Conservation (phyloP, 1,140 invertebrate species). For the Macrobrachium rosenbergii region DNA sequence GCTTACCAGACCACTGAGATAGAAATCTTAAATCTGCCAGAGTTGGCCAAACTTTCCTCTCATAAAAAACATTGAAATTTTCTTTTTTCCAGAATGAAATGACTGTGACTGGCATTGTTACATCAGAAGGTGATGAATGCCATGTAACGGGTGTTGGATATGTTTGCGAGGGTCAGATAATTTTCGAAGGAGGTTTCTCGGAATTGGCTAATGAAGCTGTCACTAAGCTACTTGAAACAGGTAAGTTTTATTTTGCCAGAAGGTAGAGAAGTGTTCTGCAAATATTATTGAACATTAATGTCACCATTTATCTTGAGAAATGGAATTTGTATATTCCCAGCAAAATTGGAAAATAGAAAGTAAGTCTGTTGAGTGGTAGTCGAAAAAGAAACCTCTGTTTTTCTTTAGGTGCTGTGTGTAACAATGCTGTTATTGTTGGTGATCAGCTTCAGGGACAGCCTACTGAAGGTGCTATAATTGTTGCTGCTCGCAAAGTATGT, state of each 20-base stretch:
- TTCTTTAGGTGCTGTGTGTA: slow-evolving; percentile 89
- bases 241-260: slow-evolving; percentile 11
- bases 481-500: slow-evolving; percentile 87
- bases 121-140: slow-evolving; percentile 87
- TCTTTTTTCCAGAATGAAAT: slow-evolving; percentile 87
- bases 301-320: no score
- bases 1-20: no score
- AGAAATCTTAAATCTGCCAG: no score
- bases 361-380: neutral
- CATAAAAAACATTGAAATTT: neutral
- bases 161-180: slow-evolving; percentile 79
- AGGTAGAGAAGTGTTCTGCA: neutral
- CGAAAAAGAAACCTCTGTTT: neutral
- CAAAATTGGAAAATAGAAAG: neutral
- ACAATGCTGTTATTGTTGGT: slow-evolving; percentile 93
- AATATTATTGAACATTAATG: no score
- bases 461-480: slow-evolving; percentile 96
- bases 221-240: slow-evolving; percentile 63
- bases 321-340: no score
- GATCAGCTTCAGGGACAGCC: slow-evolving; percentile 90
- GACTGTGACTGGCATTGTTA: slow-evolving; percentile 95
- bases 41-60: no score
- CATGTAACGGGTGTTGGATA: slow-evolving; percentile 90
- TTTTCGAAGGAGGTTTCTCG: slow-evolving; percentile 61
- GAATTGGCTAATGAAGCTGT: slow-evolving; percentile 63